Conservation (phyloP, 2,797 vertebrate species). For the Hylomyscus alleni region DNA sequence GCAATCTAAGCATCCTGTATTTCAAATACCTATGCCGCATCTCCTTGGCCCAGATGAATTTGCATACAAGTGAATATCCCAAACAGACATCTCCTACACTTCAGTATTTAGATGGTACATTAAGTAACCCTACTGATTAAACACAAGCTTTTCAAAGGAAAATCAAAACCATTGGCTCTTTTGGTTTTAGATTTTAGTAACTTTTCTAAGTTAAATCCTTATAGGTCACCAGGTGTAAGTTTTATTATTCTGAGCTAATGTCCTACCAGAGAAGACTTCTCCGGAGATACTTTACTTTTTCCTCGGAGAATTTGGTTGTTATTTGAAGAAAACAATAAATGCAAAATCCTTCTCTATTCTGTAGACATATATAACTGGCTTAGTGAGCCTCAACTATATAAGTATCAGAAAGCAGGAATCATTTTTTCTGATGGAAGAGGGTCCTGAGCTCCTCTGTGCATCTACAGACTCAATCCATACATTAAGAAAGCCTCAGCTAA, state of each 20-base stretch:
- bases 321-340: constrained; percentile 1
- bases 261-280: background rate
- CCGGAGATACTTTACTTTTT: background rate
- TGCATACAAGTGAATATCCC: too few species aligned
- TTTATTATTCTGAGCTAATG: background rate
- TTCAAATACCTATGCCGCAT: background rate
- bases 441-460: background rate
- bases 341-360: background rate
- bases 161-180: background rate
- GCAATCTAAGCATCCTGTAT: background rate
- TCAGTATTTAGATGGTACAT: background rate
- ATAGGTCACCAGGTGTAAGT: background rate
- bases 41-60: background rate
- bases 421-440: background rate
- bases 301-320: background rate
- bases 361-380: background rate
- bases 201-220: constrained; percentile 25
- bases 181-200: background rate
- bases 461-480: background rate
- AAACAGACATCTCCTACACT: background rate
- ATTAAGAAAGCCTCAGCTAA: background rate
- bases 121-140: background rate
- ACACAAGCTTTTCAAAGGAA: background rate
- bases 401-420: background rate
- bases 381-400: background rate